Evolutionary conservation across 2,888 invertebrate genomes (phyloP).

Genomic region (Acanthopleura granulata): DNA sequence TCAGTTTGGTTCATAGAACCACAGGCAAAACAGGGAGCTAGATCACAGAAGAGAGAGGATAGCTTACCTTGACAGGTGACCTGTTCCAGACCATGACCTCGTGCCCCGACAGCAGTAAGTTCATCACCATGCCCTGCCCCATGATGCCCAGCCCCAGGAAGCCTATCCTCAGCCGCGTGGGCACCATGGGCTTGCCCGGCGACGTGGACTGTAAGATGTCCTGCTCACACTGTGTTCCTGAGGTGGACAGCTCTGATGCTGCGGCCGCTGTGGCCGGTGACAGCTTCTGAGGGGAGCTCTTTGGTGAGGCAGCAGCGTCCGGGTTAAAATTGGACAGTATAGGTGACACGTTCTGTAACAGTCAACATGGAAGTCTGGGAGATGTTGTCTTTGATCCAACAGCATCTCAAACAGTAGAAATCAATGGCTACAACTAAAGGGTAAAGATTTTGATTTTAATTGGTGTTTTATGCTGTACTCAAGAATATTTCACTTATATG

Average conservation of each 20-base stretch:
- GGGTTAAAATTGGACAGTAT: constrained; percentile 1
- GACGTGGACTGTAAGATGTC: constrained; percentile 25
- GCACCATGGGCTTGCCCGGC: constrained; percentile 77
- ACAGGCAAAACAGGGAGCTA: too few relatives aligned
- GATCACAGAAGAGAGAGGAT: background rate
- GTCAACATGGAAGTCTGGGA: background rate
- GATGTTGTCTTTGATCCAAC: too few relatives aligned
- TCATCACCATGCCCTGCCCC: constrained; percentile 95
- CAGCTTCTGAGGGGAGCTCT: background rate
- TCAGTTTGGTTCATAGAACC: too few relatives aligned
- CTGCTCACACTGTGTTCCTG: constrained; percentile 40
- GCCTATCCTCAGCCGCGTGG: constrained; percentile 90
- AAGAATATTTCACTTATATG: too few relatives aligned
- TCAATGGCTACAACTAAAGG: too few relatives aligned
- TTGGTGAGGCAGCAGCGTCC: background rate
- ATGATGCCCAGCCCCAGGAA: constrained; percentile 96
- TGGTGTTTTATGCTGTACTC: too few relatives aligned
- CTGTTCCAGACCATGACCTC: constrained; percentile 95
- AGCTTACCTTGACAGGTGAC: constrained; percentile 87
- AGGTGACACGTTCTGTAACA: constrained; percentile 1
- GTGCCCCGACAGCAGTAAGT: constrained; percentile 92
- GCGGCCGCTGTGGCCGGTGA: background rate
- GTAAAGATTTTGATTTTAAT: too few relatives aligned
- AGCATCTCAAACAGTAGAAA: too few relatives aligned
- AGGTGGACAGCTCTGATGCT: background rate